phyloP scores from a whole-genome alignment of 2,797 vertebrate genomes.

The Anguilla megastoma region DNA sequence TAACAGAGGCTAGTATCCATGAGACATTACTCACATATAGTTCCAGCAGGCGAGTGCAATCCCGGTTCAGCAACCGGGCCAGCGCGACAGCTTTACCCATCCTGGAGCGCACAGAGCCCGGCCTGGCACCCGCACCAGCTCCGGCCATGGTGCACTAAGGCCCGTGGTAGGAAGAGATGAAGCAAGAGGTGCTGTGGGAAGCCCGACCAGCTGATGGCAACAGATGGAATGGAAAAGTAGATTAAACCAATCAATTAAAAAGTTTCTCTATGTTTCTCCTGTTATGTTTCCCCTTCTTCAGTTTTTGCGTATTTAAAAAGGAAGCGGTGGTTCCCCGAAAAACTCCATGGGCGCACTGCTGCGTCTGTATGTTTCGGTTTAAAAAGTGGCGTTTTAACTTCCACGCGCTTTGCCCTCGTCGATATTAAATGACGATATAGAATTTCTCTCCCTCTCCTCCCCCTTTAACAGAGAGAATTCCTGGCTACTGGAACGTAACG shows the following conservation, averaged over 20 bases:
- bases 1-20: not conserved
- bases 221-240: not conserved
- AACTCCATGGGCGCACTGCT: not conserved
- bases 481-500: slow-evolving; percentile 52
- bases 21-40: slow-evolving; percentile 68
- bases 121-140: slow-evolving; percentile 46
- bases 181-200: not conserved
- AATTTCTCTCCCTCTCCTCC: slow-evolving; percentile 49
- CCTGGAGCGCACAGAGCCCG: slow-evolving; percentile 45
- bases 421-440: slow-evolving; percentile 34
- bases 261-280: not conserved
- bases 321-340: not conserved
- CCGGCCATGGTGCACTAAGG: slow-evolving; percentile 58
- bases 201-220: not conserved
- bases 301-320: slow-evolving; percentile 10
- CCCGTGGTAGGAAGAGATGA: not conserved
- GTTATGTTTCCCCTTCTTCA: not conserved
- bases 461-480: slow-evolving; percentile 56
- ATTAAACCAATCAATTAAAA: not conserved
- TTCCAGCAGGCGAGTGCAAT: slow-evolving; percentile 64
- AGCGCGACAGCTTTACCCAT: slow-evolving; percentile 49
- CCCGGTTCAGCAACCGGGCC: slow-evolving; percentile 63
- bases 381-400: slow-evolving; percentile 19
- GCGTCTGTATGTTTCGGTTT: slow-evolving; percentile 23
- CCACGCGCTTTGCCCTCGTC: slow-evolving; percentile 43